These are phyloP conservation scores for Osedax fenrisi DNA, from an alignment of 2,888 invertebrate genomes.

Conservation along the genomic window DNA sequence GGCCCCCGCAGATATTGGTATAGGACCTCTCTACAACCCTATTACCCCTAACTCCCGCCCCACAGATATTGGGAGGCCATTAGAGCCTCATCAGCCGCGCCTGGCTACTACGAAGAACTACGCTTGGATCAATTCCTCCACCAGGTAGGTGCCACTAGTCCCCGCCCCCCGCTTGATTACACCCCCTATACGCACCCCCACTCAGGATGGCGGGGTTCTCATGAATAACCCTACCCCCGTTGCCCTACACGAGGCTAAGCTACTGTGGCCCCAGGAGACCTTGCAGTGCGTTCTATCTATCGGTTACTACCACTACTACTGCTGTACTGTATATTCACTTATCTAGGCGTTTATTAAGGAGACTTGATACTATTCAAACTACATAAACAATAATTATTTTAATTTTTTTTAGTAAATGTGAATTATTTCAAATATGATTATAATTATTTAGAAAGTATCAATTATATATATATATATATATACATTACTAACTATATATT, in stretches of 20 bases:
- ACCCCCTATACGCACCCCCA: too few relatives aligned
- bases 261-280: constrained; percentile 65
- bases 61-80: constrained; percentile 68
- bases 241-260: constrained; percentile 72
- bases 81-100: constrained; percentile 78
- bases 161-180: too few relatives aligned
- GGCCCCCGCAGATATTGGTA: too few relatives aligned
- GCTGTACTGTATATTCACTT: neutral
- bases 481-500: too few relatives aligned
- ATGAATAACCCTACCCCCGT: constrained; percentile 79
- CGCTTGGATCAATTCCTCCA: constrained; percentile 42
- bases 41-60: constrained; percentile 40
- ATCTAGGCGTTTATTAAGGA: too few relatives aligned
- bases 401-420: too few relatives aligned
- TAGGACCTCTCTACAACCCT: too few relatives aligned
- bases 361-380: too few relatives aligned
- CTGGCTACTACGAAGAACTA: constrained; percentile 69
- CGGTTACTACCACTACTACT: neutral
- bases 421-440: too few relatives aligned
- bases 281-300: constrained; percentile 71
- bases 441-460: too few relatives aligned
- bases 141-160: constrained; percentile 40
- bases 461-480: too few relatives aligned
- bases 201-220: constrained; percentile 70
- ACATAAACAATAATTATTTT: too few relatives aligned